Evolutionary conservation across 2,888 invertebrate species (phyloP), one percentile per base, ranked within the genome.

Genomic region (Machimus atricapillus): DNA sequence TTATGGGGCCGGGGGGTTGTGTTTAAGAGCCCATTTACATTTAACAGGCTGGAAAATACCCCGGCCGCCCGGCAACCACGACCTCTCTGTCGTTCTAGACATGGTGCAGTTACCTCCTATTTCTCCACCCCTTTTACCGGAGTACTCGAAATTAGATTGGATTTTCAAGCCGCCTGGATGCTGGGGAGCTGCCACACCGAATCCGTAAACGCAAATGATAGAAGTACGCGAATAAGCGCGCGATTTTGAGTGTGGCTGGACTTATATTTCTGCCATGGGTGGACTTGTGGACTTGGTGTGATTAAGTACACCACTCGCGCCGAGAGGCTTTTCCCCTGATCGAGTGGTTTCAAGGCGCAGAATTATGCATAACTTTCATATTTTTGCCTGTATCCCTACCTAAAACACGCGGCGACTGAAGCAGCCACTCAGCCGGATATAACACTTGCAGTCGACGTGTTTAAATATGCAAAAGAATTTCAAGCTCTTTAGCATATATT

Each of bases 21-120:
- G 87, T 87, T 87, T 86, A 87, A 86, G 27, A 77, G 77, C 58
- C 79, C 87, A 86, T 87, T 87, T 87, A 85, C 87, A 87, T 87
- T 85, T 87, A 77, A 77, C 78, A 85, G 85, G 43, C 81, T 56
- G 23, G 34, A 1, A 9, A 0, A 12, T 52, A 66, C 16, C 56
- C n/a, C 12, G 73, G 27, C 74, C 81, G 19, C 77, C 31, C 78
- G 4, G 19, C 8, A 23, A 43, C 40, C 19, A 40, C 78, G 79
- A 58, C 40, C 43, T 79, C 66, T 81, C 78, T 9, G 27, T 23
- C 66, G 27, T 66, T 66, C 16, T 27, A 27, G 23, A 77, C 77
- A 82, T 87, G 56, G 19, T 7, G 14, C n/a, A 23, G 81, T 86
- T 82, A 34, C 87, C 86, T 87, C 82, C 82, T 79, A 86, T 87